Evolutionary conservation across 53 echinoderm and acorn worm species (phyloP).

Genomic region (Temnopleurus reevesii): DNA sequence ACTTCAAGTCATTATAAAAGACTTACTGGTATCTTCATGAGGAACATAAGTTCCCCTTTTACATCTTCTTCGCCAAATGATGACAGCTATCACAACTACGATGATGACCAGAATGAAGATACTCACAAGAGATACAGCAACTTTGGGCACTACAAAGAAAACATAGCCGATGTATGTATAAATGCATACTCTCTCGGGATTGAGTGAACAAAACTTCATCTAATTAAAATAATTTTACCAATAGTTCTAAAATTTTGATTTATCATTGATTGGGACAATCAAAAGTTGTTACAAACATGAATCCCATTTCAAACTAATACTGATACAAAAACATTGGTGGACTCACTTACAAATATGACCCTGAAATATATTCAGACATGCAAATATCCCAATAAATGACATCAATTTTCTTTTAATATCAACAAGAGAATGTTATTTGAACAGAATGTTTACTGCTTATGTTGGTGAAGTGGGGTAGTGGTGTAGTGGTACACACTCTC

Average conservation of each 20-base stretch:
- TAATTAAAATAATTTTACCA: no score
- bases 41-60: background rate
- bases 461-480: no score
- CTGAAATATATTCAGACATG: no score
- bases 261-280: background rate
- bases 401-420: no score
- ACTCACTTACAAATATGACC: no score
- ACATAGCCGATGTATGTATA: no score
- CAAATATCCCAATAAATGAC: no score
- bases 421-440: no score
- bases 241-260: background rate
- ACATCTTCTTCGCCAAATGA: background rate
- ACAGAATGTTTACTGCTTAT: no score
- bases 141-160: background rate
- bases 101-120: constrained; percentile 6
- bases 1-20: background rate
- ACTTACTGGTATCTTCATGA: constrained; percentile 11
- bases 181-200: no score
- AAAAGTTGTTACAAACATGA: background rate
- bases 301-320: background rate
- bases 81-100: background rate
- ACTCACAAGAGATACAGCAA: background rate
- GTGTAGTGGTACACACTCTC: no score
- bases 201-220: background rate
- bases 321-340: background rate